These are phyloP conservation scores for Hypomesus transpacificus DNA, from an alignment of 2,113 vertebrate species.

Conservation along the genomic window DNA sequence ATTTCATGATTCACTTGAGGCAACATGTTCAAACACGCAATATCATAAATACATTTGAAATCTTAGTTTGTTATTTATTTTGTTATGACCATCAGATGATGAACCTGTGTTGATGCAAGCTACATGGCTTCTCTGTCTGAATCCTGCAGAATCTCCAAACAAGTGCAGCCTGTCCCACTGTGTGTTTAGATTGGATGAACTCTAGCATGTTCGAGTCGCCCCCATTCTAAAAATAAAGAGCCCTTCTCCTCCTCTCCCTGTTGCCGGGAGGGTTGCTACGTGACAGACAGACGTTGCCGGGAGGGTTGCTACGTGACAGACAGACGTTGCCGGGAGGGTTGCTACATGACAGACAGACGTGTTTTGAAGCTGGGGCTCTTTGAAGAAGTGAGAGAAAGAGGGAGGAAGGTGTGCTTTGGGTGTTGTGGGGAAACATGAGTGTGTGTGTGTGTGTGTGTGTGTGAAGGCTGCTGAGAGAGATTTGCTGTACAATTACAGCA, in stretches of 20 bases:
- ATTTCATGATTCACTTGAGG: too few species aligned
- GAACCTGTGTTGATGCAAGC: conserved; percentile 42
- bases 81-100: conserved; percentile 31
- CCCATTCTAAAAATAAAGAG: conserved; percentile 61
- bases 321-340: conserved; percentile 29
- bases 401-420: conserved; percentile 11
- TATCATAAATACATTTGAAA: too few species aligned
- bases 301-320: conserved; percentile 34
- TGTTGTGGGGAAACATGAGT: conserved; percentile 13
- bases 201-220: conserved; percentile 46
- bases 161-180: conserved; percentile 56
- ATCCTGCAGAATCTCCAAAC: conserved; percentile 64
- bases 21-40: too few species aligned
- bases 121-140: conserved; percentile 38
- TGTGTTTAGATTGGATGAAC: conserved; percentile 68
- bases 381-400: conserved; percentile 11
- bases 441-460: not conserved
- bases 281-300: conserved; percentile 28
- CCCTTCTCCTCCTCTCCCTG: conserved; percentile 18
- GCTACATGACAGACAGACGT: conserved; percentile 30
- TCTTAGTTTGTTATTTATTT: too few species aligned
- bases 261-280: conserved; percentile 31
- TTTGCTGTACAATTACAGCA: conserved; percentile 29
- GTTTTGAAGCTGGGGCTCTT: conserved; percentile 23
- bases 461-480: conserved; percentile 16